These are phyloP conservation scores for Peromyscus attwateri DNA, from an alignment of 2,797 vertebrate species.

Conservation along the genomic window DNA sequence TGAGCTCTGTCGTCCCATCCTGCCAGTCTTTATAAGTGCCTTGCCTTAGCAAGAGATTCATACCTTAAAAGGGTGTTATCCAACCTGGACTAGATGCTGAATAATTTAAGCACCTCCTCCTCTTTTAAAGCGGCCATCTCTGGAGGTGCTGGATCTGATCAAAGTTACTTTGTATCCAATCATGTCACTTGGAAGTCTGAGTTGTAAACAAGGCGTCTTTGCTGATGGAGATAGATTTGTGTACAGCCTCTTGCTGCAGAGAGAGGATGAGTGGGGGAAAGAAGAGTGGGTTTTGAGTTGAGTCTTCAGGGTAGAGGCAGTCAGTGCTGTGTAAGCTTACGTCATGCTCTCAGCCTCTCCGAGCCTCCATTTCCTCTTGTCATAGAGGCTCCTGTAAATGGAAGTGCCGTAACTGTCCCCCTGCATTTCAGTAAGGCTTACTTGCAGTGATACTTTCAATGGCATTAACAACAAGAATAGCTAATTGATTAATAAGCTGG, in stretches of 20 bases:
- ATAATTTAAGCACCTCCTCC: background rate
- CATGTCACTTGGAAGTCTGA: constrained; percentile 28
- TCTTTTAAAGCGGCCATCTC: constrained; percentile 17
- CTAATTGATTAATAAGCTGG: background rate
- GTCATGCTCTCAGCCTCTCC: background rate
- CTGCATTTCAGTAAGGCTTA: background rate
- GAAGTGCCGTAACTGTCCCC: background rate
- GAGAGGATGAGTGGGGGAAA: background rate
- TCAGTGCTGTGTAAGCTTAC: background rate
- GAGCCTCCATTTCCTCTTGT: background rate
- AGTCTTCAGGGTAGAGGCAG: background rate
- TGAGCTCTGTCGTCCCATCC: background rate
- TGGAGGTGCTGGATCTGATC: constrained; percentile 31
- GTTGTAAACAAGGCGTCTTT: background rate
- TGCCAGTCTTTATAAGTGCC: background rate
- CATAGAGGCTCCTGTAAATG: background rate
- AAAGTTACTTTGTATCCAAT: constrained; percentile 11
- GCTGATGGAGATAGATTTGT: constrained; percentile 26
- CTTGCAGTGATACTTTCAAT: background rate
- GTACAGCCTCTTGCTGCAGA: background rate
- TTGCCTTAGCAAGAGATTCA: background rate
- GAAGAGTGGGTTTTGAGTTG: background rate
- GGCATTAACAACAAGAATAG: background rate
- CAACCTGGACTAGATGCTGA: background rate
- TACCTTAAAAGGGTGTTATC: background rate